phyloP scores from a whole-genome alignment of 2,113 vertebrate species.

The Eclectus roratus region DNA sequence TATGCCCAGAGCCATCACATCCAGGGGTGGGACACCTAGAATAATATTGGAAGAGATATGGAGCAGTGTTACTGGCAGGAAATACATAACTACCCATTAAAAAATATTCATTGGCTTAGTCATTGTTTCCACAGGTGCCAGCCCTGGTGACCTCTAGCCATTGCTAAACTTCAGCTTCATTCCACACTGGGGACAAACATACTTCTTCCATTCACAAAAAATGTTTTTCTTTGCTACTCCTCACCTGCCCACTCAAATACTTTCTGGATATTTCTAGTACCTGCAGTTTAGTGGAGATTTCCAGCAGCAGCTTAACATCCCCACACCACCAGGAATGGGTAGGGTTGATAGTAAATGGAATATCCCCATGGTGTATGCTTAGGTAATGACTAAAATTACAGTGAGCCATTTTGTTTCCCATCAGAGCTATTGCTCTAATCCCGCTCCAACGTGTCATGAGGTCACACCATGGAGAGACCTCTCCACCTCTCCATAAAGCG shows the following conservation, averaged over 20 bases:
- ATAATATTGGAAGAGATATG: conserved; percentile 62
- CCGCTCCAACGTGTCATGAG: neutral
- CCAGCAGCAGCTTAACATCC: neutral
- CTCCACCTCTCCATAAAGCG: neutral
- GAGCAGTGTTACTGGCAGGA: neutral
- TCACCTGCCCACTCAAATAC: neutral
- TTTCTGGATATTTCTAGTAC: neutral
- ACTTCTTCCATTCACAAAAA: neutral
- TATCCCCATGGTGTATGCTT: neutral
- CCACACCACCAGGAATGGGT: neutral
- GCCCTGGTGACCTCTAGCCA: neutral
- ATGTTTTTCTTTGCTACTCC: neutral
- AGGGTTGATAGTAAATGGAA: neutral
- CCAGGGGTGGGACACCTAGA: conserved; percentile 96
- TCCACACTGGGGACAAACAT: neutral
- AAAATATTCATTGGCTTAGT: neutral
- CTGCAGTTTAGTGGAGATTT: neutral
- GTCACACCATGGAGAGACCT: neutral
- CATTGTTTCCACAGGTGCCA: neutral
- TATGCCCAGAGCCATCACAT: conserved; percentile 98
- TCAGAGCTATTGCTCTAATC: neutral
- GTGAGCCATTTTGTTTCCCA: neutral
- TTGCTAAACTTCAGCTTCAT: neutral
- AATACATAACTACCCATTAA: neutral
- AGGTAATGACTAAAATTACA: neutral